These are phyloP conservation scores for Sternarchorhynchus goeldii DNA, from an alignment of 2,797 vertebrate species.

Conservation along the genomic window DNA sequence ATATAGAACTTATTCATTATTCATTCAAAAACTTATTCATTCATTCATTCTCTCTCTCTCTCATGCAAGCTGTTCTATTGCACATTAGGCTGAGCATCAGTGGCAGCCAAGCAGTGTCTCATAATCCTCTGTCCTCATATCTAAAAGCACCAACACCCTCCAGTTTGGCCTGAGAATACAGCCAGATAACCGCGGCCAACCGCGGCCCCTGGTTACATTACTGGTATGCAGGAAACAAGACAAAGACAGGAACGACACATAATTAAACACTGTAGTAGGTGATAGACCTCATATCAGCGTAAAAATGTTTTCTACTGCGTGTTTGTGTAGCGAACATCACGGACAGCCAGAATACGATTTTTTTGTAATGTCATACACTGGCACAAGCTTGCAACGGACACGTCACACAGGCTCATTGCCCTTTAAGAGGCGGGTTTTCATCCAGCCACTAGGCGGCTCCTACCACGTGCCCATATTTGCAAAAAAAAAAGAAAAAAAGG, in stretches of 20 bases:
- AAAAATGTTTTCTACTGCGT: neutral
- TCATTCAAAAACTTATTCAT: neutral
- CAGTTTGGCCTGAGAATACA: slow-evolving; percentile 32
- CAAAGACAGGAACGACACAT: slow-evolving; percentile 17
- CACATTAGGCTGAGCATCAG: slow-evolving; percentile 34
- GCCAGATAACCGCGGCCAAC: slow-evolving; percentile 52
- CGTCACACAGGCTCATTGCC: slow-evolving; percentile 18
- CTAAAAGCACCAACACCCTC: slow-evolving; percentile 16
- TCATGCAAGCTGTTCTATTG: too few species aligned
- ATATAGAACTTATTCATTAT: neutral
- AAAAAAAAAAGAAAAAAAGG: slow-evolving; percentile 68
- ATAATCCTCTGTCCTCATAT: slow-evolving; percentile 44
- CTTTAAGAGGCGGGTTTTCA: slow-evolving; percentile 54
- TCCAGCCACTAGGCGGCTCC: slow-evolving; percentile 63
- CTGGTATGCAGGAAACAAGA: slow-evolving; percentile 29
- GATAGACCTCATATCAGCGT: neutral
- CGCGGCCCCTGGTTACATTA: slow-evolving; percentile 14
- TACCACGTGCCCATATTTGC: slow-evolving; percentile 71
- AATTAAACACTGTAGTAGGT: neutral
- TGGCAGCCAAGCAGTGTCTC: slow-evolving; percentile 37
- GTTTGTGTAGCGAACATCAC: too few species aligned
- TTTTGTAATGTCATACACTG: neutral
- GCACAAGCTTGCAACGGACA: neutral
- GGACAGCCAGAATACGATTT: neutral
- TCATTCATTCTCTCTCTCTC: neutral